Conservation (phyloP, 2,888 invertebrate genomes). For the Spisula subtruncata region DNA sequence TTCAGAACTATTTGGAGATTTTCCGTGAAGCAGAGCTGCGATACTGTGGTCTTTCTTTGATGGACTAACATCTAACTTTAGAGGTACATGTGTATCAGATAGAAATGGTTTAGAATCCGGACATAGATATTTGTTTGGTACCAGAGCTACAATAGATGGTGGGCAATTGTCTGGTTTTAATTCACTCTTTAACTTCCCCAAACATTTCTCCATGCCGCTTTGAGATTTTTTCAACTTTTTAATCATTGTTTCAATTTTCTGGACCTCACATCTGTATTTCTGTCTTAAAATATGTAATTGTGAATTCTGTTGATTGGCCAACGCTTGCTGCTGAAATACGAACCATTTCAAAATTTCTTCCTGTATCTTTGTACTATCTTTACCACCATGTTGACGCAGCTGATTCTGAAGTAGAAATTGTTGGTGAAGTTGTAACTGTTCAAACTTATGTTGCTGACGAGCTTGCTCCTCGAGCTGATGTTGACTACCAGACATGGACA, state of each 20-base stretch:
- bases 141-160: neutral
- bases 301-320: constrained; percentile 52
- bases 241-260: constrained; percentile 14
- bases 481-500: constrained; percentile 33
- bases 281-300: constrained; percentile 37
- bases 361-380: constrained; percentile 36
- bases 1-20: neutral
- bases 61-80: neutral
- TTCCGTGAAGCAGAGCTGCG: constrained; percentile 26
- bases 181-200: neutral
- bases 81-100: neutral
- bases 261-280: constrained; percentile 14
- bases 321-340: constrained; percentile 56
- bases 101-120: neutral
- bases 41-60: constrained; percentile 45
- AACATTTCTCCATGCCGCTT: neutral
- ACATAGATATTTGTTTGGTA: neutral
- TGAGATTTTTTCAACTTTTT: constrained; percentile 29
- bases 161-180: neutral
- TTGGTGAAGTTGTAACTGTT: constrained; percentile 55
- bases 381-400: constrained; percentile 37
- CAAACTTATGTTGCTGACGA: constrained; percentile 50
- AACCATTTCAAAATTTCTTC: constrained; percentile 56
- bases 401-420: constrained; percentile 50
- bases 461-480: constrained; percentile 45